Percentiles rank a stretch among this genome's conserved stretches.
Conservation (phyloP, 2,113 vertebrate genomes). For the Clarias batrachus region DNA sequence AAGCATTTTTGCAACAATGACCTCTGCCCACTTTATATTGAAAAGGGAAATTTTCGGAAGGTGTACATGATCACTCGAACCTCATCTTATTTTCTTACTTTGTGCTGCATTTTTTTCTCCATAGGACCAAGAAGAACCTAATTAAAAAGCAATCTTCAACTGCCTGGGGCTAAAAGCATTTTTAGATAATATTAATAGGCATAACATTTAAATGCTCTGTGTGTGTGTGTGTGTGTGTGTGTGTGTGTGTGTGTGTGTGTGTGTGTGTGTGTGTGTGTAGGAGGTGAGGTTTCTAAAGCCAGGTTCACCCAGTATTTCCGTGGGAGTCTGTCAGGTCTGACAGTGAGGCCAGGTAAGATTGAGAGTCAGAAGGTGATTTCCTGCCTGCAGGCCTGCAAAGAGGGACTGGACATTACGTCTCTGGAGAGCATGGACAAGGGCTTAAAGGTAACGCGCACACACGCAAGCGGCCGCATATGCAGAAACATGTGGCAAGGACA, state of each 20-base stretch:
- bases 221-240: conserved; percentile 47
- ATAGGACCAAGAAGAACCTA: not conserved
- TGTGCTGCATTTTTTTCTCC: not conserved
- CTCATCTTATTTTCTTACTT: not conserved
- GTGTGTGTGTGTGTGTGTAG: conserved; percentile 66
- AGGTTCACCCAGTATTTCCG: conserved; percentile 94
- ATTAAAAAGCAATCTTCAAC: not conserved
- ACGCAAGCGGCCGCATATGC: not conserved
- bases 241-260: conserved; percentile 49
- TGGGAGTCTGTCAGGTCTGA: conserved; percentile 92
- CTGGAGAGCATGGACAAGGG: conserved; percentile 89
- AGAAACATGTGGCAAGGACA: not conserved
- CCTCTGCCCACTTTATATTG: not conserved
- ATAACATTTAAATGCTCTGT: conserved; percentile 2
- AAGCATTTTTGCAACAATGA: not conserved
- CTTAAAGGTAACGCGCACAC: conserved; percentile 81
- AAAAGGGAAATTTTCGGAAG: not conserved
- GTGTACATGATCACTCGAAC: not conserved
- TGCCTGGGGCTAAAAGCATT: not conserved
- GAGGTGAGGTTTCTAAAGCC: conserved; percentile 91
- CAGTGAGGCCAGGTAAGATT: conserved; percentile 91
- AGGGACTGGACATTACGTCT: conserved; percentile 95
- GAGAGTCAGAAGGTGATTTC: conserved; percentile 97
- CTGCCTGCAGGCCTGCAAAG: conserved; percentile 97
- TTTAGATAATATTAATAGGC: not conserved